A percentile compares a stretch with the other conserved stretches of the same genome.
These are phyloP conservation scores for Gavialis gangeticus DNA, from an alignment of 2,113 vertebrate species.

Conservation along the genomic window DNA sequence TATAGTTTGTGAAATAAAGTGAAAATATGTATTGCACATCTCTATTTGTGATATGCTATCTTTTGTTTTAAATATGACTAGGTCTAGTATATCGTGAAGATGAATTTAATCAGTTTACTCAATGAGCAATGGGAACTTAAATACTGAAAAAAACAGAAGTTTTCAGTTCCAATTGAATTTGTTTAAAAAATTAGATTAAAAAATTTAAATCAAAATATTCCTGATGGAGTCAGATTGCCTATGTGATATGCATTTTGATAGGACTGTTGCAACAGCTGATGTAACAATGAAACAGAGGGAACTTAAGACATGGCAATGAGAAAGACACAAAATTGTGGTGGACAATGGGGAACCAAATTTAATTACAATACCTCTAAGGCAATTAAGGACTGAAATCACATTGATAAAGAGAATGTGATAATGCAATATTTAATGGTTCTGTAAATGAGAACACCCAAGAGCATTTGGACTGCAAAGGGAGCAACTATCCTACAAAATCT, in stretches of 20 bases:
- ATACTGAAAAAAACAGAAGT: not conserved
- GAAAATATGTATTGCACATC: not conserved
- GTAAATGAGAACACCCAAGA: rapidly evolving
- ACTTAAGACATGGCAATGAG: not conserved
- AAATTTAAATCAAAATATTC: not conserved
- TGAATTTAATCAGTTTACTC: not conserved
- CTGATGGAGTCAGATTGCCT: not conserved
- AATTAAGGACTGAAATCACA: not conserved
- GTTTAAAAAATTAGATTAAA: not conserved
- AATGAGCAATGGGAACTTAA: not conserved
- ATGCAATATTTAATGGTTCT: rapidly evolving
- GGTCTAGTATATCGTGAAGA: constrained; percentile 5
- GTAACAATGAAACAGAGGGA: not conserved
- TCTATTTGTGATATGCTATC: not conserved
- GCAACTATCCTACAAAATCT: not conserved
- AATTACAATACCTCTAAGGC: not conserved
- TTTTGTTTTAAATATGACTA: not conserved
- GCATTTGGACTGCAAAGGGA: not conserved
- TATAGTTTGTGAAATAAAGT: constrained; percentile 44
- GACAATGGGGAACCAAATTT: not conserved
- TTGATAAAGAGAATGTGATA: rapidly evolving
- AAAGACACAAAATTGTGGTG: not conserved
- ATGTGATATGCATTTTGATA: not conserved
- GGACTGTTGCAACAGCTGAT: not conserved
- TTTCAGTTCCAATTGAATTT: not conserved